Base-by-base conservation (phyloP, 1,140 invertebrate species). In the Megathymus violae region DNA sequence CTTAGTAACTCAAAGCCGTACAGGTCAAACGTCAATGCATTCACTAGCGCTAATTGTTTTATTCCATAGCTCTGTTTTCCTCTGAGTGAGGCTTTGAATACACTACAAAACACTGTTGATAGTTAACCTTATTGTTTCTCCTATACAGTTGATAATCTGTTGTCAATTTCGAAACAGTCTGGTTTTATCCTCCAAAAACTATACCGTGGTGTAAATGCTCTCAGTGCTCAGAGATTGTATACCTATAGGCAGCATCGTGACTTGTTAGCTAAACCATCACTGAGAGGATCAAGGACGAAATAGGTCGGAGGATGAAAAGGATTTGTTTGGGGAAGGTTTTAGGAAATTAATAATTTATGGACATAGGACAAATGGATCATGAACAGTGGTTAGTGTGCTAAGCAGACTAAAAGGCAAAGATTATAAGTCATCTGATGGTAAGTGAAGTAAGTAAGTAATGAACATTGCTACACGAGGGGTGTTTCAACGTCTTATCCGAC, bases 191-290 rank as follows among this genome's bases (percentile, higher is more conserved):
- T 9, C 34, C n/a, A 40, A 52, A 52, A 7, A 11, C 25, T 36
- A 38, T 52, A 51, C 48, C 31, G n/a, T 34, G 19, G 48, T 38
- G 48, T 52, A 51, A 51, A 51, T 51, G 36, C 48, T 38, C 27
- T 51, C n/a, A n/a, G n/a, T n/a, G n/a, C n/a, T 38, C 15, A 52
- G 34, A 40, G 14, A 52, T 52, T 51, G 31, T 36, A 51, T 36
- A 52, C 17, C 15, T 43, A 43, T 11, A 13, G 11, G 11, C 14
- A 9, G 22, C 31, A 52, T 14, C 50, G 34, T 40, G 36, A 19
- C 50, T 52, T 52, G 50, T 52, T 52, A 52, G 50, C 16, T 34
- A 52, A 52, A 52, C 34, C 50, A 52, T 40, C 34, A 14, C 17
- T 40, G 36, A 11, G 31, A 16, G 36, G 50, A 40, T 52, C 50